phyloP scores from a whole-genome alignment of 2,113 vertebrate genomes.

The Phrynocephalus versicolor region DNA sequence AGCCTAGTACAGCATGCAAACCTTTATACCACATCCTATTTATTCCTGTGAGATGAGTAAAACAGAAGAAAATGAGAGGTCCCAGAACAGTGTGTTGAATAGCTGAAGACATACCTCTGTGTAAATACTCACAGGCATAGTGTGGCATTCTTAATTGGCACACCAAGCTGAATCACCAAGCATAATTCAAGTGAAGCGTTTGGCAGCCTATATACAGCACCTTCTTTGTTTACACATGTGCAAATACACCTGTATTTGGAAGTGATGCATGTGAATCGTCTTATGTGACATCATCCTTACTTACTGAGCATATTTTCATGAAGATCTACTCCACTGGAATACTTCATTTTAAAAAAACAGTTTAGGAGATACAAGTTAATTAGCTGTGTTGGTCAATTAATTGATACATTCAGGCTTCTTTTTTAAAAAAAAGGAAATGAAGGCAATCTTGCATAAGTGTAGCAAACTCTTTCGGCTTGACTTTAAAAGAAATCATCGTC shows the following conservation, averaged over 20 bases:
- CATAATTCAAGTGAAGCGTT: too few species aligned
- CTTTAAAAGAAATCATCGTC: slow-evolving; percentile 19
- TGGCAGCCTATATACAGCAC: background rate
- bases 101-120: background rate
- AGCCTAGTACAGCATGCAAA: background rate
- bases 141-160: background rate
- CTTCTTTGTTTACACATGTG: too few species aligned
- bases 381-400: background rate
- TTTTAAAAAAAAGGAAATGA: slow-evolving; percentile 53
- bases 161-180: background rate
- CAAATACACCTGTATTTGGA: background rate
- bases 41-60: background rate
- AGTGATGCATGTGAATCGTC: background rate
- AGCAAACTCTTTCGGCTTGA: slow-evolving; percentile 57
- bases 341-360: background rate
- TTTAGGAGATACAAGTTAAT: background rate
- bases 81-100: background rate
- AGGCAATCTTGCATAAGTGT: slow-evolving; percentile 41
- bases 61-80: background rate
- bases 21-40: background rate
- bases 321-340: background rate
- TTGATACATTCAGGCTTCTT: slow-evolving; percentile 2
- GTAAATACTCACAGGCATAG: background rate
- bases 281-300: background rate
- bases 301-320: background rate